Conservation (phyloP, 2,888 invertebrate species). For the Cinara cedri region DNA sequence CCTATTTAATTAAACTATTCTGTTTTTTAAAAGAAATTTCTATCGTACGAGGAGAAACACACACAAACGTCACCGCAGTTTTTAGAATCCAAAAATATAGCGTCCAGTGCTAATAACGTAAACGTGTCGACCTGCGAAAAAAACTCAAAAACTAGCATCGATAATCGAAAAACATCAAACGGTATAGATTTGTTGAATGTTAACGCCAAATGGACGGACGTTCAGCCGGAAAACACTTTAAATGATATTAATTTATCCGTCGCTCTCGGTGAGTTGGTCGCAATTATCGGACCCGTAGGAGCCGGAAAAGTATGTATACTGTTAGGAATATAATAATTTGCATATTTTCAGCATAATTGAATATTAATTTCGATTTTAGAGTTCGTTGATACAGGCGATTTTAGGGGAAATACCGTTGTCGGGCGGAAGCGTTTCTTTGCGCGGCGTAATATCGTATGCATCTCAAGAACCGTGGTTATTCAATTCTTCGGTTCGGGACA, state of each 20-base stretch:
- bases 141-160: neutral
- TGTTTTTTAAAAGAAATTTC: slow-evolving; percentile 62
- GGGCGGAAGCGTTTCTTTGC: slow-evolving; percentile 71
- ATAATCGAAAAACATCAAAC: neutral
- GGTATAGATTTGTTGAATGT: neutral
- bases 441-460: slow-evolving; percentile 78
- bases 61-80: neutral
- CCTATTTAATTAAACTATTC: too few relatives aligned
- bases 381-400: slow-evolving; percentile 74
- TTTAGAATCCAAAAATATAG: neutral
- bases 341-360: too few relatives aligned
- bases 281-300: slow-evolving; percentile 75
- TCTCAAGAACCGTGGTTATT: slow-evolving; percentile 89
- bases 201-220: neutral
- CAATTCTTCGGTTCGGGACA: slow-evolving; percentile 84
- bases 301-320: slow-evolving; percentile 69
- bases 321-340: too few relatives aligned
- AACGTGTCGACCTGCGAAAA: too few relatives aligned
- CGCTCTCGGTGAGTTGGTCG: slow-evolving; percentile 66
- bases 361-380: slow-evolving; percentile 62
- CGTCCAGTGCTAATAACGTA: too few relatives aligned
- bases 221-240: slow-evolving; percentile 63
- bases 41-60: slow-evolving; percentile 63
- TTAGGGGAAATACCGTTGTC: slow-evolving; percentile 76
- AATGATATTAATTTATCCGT: slow-evolving; percentile 70